Percentiles rank a stretch among this genome's conserved stretches.
Conservation (phyloP, 2,797 vertebrate species). For the Sphenodon punctatus region DNA sequence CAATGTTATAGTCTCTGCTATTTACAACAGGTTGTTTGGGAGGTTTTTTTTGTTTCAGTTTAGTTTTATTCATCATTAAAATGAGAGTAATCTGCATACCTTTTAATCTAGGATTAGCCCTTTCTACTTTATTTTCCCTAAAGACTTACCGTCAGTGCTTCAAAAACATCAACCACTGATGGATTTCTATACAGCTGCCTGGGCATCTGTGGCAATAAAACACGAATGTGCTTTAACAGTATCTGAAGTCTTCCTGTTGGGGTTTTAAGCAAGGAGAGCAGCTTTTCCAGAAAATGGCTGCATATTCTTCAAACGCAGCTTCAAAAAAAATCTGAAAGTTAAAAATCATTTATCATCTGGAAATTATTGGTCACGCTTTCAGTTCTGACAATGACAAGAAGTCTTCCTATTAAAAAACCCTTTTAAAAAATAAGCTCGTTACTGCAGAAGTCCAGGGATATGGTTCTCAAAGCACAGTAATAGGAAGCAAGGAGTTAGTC, state of each 20-base stretch:
- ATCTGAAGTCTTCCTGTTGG: conserved; percentile 34
- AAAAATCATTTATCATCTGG: conserved; percentile 38
- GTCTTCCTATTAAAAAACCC: conserved; percentile 34
- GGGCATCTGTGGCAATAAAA: conserved; percentile 36
- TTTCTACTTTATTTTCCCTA: conserved; percentile 52
- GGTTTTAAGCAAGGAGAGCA: not conserved
- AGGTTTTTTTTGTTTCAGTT: conserved; percentile 8
- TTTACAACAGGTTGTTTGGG: not conserved
- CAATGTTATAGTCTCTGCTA: not conserved
- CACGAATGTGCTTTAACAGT: conserved; percentile 8
- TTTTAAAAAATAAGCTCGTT: conserved; percentile 21
- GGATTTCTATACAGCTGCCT: conserved; percentile 56
- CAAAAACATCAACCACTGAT: conserved; percentile 32
- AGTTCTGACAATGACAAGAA: conserved; percentile 25
- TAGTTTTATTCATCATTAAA: conserved; percentile 45
- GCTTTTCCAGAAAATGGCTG: conserved; percentile 36
- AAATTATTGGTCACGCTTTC: conserved; percentile 2
- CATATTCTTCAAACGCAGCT: conserved; percentile 43
- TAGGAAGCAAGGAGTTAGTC: conserved; percentile 45
- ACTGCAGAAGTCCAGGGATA: conserved; percentile 32
- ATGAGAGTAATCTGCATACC: conserved; percentile 36
- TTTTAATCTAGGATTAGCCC: conserved; percentile 52
- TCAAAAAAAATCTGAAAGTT: conserved; percentile 39
- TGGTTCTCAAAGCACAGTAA: conserved; percentile 24
- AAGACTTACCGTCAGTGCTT: conserved; percentile 47